Conservation (phyloP, 2,113 vertebrate species). For the Protobothrops flavoviridis region DNA sequence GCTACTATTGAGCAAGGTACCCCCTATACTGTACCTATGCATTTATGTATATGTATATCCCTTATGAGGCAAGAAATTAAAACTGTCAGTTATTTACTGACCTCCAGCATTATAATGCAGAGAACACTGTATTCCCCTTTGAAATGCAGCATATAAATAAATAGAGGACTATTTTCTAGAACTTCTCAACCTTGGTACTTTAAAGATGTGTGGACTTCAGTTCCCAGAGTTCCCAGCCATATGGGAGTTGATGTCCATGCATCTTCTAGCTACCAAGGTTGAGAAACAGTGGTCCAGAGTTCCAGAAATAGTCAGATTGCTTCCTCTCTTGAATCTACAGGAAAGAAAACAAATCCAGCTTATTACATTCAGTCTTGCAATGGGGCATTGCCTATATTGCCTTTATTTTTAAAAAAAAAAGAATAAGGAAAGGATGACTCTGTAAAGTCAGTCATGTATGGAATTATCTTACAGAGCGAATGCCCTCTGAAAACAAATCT, state of each 20-base stretch:
- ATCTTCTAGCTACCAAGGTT: not conserved
- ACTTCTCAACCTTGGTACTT: not conserved
- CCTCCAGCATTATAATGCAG: not conserved
- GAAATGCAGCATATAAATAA: not conserved
- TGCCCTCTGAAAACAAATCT: conserved; percentile 49
- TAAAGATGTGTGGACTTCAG: not conserved
- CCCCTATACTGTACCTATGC: no score
- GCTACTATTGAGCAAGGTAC: no score
- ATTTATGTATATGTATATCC: not conserved
- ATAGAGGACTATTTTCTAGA: not conserved
- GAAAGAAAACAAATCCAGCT: not conserved
- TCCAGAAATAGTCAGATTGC: not conserved
- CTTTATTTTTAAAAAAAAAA: not conserved
- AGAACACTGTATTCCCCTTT: not conserved
- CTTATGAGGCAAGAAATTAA: not conserved
- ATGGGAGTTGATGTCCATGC: not conserved
- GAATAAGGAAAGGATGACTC: not conserved
- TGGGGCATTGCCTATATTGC: not conserved
- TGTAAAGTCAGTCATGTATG: not conserved
- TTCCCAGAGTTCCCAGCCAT: not conserved
- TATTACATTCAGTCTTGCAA: not conserved
- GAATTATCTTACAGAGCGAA: not conserved
- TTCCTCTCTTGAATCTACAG: conserved; percentile 1
- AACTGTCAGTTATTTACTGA: not conserved
- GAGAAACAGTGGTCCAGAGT: not conserved